phyloP scores from a whole-genome alignment of 2,113 vertebrate species.

The Peromyscus leucopus region DNA sequence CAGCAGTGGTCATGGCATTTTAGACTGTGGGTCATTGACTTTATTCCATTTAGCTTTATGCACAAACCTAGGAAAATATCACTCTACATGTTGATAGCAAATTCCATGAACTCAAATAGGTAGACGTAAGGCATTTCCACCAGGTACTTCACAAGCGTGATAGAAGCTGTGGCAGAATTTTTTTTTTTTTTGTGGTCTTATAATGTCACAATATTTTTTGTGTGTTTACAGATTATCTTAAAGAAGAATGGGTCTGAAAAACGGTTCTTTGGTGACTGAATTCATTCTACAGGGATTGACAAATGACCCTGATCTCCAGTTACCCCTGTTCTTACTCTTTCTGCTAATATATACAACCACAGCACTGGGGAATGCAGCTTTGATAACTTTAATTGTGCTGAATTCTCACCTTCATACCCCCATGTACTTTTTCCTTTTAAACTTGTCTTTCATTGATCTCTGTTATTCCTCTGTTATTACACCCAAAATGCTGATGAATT shows the following conservation, averaged over 20 bases:
- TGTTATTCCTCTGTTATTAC: slow-evolving; percentile 63
- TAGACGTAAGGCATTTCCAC: background rate
- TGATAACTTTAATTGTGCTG: background rate
- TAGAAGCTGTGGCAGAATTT: background rate
- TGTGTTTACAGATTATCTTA: background rate
- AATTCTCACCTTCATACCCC: background rate
- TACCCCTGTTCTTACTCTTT: background rate
- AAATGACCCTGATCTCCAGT: background rate
- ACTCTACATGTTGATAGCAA: background rate
- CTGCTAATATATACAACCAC: slow-evolving; percentile 14
- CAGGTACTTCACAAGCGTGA: accelerated
- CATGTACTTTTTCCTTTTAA: background rate
- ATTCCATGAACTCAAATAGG: background rate
- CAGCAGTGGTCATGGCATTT: accelerated
- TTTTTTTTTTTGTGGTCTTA: accelerated
- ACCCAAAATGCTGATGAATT: slow-evolving; percentile 66
- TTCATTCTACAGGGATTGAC: slow-evolving; percentile 25
- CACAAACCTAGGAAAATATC: background rate
- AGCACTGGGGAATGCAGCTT: background rate
- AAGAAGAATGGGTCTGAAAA: slow-evolving; percentile 20
- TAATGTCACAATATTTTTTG: background rate
- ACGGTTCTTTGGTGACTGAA: slow-evolving; percentile 26
- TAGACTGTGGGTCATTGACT: background rate
- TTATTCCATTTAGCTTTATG: background rate
- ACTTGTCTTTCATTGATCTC: background rate